Evolutionary conservation across 2,113 vertebrate species (phyloP).

Genomic region (Entelurus aequoreus): DNA sequence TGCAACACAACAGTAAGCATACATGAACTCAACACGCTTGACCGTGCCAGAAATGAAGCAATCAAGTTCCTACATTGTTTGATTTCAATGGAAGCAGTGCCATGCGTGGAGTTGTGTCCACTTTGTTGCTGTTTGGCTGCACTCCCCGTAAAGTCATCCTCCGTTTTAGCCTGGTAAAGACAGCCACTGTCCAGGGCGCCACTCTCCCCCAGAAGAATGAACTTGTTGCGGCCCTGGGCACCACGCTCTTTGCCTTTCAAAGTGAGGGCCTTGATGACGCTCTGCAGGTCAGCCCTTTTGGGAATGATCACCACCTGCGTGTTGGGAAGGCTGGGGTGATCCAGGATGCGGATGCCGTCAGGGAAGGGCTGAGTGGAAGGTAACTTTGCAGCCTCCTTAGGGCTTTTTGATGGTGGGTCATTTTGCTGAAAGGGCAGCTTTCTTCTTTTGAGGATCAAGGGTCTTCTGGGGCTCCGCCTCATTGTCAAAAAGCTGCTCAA

Average conservation of each 20-base stretch:
- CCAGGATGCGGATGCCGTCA: slow-evolving; percentile 79
- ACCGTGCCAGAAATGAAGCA: too few species aligned
- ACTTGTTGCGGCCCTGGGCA: slow-evolving; percentile 83
- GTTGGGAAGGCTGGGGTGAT: slow-evolving; percentile 82
- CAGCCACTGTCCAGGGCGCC: slow-evolving; percentile 19
- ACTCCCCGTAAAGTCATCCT: neutral
- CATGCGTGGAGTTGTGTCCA: neutral
- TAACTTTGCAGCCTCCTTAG: slow-evolving; percentile 28
- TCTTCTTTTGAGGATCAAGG: slow-evolving; percentile 90
- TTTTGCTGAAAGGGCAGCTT: slow-evolving; percentile 76
- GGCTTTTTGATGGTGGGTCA: slow-evolving; percentile 32
- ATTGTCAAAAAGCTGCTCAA: slow-evolving; percentile 71
- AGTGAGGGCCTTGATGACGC: slow-evolving; percentile 82
- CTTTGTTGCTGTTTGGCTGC: slow-evolving; percentile 5
- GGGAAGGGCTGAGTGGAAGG: slow-evolving; percentile 63
- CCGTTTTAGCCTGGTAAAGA: slow-evolving; percentile 5
- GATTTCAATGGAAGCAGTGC: slow-evolving; percentile 17
- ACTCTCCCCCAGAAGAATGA: slow-evolving; percentile 82
- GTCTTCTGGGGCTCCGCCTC: slow-evolving; percentile 88
- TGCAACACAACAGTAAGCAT: slow-evolving; percentile 43
- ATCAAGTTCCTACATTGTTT: slow-evolving; percentile 30
- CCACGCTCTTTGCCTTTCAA: slow-evolving; percentile 87
- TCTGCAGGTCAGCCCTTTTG: slow-evolving; percentile 78
- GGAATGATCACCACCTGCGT: slow-evolving; percentile 87
- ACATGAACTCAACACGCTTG: neutral